A percentile compares a stretch with the other conserved stretches of the same genome.
Conservation (phyloP, 2,888 invertebrate species). For the Eilema griseolum region DNA sequence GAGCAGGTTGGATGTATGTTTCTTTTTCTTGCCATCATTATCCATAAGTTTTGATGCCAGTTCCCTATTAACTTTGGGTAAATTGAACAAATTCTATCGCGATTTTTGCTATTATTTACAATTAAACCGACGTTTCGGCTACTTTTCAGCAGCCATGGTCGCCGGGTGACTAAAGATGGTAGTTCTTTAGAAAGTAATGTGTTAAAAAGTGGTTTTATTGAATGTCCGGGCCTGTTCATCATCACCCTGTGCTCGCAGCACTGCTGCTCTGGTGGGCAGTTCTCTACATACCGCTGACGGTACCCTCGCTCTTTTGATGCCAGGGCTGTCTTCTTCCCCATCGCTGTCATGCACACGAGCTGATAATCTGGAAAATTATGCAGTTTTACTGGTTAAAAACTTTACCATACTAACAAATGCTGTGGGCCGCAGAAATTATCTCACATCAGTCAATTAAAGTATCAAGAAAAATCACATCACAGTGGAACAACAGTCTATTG, state of each 20-base stretch:
- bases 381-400: too few relatives aligned
- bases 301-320: constrained; percentile 70
- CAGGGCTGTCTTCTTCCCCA: constrained; percentile 79
- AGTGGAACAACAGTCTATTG: not conserved
- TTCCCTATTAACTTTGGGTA: constrained; percentile 96
- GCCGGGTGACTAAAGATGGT: too few relatives aligned
- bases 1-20: constrained; percentile 89
- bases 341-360: constrained; percentile 82
- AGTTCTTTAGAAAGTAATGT: too few relatives aligned
- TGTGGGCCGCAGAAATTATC: not conserved
- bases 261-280: constrained; percentile 89
- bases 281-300: constrained; percentile 94
- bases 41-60: constrained; percentile 95
- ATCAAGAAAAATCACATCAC: not conserved
- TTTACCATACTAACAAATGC: too few relatives aligned
- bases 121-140: too few relatives aligned
- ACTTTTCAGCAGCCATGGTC: too few relatives aligned
- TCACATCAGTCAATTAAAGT: too few relatives aligned
- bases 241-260: constrained; percentile 91
- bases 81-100: too few relatives aligned
- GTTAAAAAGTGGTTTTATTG: too few relatives aligned
- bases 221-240: constrained; percentile 93
- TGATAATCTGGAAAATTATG: constrained; percentile 70
- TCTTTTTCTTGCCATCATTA: constrained; percentile 83
- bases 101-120: too few relatives aligned